Evolutionary conservation across 2,888 invertebrate genomes (phyloP), one percentile per base, ranked within the genome.

Genomic region (Drosophila macrothrix): DNA sequence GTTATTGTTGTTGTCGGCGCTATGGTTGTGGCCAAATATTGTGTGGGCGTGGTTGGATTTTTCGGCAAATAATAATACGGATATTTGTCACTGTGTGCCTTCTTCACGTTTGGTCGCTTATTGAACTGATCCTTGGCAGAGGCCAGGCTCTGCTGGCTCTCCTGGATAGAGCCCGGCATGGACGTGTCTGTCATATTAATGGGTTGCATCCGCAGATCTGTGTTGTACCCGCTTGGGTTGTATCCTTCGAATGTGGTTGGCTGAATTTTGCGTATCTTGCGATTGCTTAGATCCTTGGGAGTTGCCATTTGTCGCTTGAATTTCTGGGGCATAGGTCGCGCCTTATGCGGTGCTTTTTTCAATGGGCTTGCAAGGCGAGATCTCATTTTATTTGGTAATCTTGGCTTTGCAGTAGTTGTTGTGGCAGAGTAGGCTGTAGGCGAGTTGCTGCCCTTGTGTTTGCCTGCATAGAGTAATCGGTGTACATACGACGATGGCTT

Each of bases 201-300:
- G 25, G 62, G 12, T 19, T 67, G 56, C 6, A 12, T 55, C 12
- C 1, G 12, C 16, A n/a, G 37, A 39, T 66, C n/a, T 10, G 33
- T 14, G 67, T 3, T n/a, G n/a, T 3, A 12, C 54, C 5, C 31
- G 19, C 29, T 56, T 29, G 29, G 22, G 1, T 54, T 53, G 10
- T 49, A 58, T 33, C 37, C 62, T 0, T 28, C 31, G 4, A 53
- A 67, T n/a, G 1, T 29, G 22, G n/a, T n/a, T 5, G 55, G 4
- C n/a, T 77, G 77, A 19, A 76, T 84, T 55, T 82, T 84, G 14
- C 87, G 87, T 46, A 80, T 76, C 50, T 84, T 84, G 33, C 84
- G 84, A 56, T 76, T 80, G 37, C 76, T 82, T 10, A 61, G 41
- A 54, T 87, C 84, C 4, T 75, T 56, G 5, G 80, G 54, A 2